Evolutionary conservation across 2,888 invertebrate genomes (phyloP), one percentile per base, ranked within the genome.

Genomic region (Girardia tigrina): DNA sequence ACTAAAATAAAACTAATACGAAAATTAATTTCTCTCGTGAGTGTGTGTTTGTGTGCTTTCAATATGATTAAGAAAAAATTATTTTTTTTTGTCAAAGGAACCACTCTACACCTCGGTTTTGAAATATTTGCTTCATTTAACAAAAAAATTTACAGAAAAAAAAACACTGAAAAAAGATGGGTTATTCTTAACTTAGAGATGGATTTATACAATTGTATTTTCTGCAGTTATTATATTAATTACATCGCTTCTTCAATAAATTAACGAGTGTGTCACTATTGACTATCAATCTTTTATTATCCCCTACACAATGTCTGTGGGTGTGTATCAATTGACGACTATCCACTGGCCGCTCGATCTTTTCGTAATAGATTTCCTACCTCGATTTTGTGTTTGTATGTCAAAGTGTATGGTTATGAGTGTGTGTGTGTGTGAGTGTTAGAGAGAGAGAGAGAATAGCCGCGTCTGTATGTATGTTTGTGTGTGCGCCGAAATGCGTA

Each of bases 181-280:
- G n/a, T 56, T 20, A 8, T 56, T 56, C 56, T 56, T 8, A 56
- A 56, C 4, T 56, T 56, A 12, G 23, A 56, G 56, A 56, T 56
- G 56, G 23, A 56, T 56, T 56, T 56, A 56, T 23, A 56, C 56
- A 56, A 56, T 56, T 56, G 56, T 56, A 56, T 20, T 56, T 56
- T 56, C 56, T 56, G 56, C 56, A 56, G 56, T 56, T 56, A 56
- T 56, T 56, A 56, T 56, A 56, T 56, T 56, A 56, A 56, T 56
- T 56, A 56, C 56, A 56, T 56, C 23, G 56, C 56, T 56, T 56
- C 56, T 56, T 56, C 56, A 56, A 56, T 56, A 56, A 56, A 56
- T 56, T 56, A 56, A 56, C 20, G n/a, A 56, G 56, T 56, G 56
- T 56, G 56, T 56, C 20, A 56, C 56, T 56, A 56, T 56, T 56